phyloP scores from a whole-genome alignment of 2,888 invertebrate species.

The Cerastoderma edule region DNA sequence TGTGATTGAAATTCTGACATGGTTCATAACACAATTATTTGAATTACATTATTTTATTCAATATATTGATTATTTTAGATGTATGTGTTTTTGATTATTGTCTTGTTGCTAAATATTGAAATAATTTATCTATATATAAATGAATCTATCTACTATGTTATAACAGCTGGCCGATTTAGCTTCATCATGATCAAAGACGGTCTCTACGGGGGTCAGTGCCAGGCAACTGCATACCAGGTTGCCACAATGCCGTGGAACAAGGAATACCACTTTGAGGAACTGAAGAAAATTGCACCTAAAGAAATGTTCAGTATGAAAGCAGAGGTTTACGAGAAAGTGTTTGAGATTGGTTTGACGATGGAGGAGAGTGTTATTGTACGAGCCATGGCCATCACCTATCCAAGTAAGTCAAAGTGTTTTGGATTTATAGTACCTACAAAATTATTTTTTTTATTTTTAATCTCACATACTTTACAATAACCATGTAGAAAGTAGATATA shows the following conservation, averaged over 20 bases:
- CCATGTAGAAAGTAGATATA: too few species aligned
- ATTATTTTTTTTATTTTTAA: too few species aligned
- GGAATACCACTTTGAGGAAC: constrained; percentile 49
- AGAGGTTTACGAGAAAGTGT: constrained; percentile 45
- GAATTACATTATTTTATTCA: too few species aligned
- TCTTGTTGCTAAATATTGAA: too few species aligned
- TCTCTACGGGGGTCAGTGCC: constrained; percentile 48
- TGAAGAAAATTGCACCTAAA: constrained; percentile 38
- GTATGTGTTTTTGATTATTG: too few species aligned
- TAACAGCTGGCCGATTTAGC: constrained; percentile 54
- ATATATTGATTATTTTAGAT: too few species aligned
- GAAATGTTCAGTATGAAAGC: constrained; percentile 16
- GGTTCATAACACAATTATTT: too few species aligned
- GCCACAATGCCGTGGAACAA: constrained; percentile 47
- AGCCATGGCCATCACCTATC: constrained; percentile 64
- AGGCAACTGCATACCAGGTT: constrained; percentile 9
- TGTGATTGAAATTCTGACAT: too few species aligned
- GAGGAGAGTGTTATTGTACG: constrained; percentile 64
- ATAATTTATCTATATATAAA: too few species aligned
- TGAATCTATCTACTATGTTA: too few species aligned
- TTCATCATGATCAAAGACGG: constrained; percentile 66
- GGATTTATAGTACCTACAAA: too few species aligned
- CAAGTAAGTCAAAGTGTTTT: constrained; percentile 68
- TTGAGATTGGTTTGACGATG: constrained; percentile 53
- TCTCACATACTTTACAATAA: too few species aligned